Evolutionary conservation across 2,113 vertebrate genomes (phyloP).

Genomic region (Willisornis vidua): DNA sequence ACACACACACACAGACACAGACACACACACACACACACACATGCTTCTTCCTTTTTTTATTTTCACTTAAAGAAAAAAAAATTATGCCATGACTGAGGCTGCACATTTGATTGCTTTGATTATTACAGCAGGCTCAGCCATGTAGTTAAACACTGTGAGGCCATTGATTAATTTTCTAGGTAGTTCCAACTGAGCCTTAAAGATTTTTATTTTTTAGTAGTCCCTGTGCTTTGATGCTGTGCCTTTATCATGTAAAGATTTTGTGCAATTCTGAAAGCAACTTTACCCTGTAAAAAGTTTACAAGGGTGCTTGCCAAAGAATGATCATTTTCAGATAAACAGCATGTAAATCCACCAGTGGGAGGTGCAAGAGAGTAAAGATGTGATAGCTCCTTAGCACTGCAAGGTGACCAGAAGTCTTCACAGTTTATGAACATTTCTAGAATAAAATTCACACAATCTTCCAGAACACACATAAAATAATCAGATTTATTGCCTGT

Average conservation of each 20-base stretch:
- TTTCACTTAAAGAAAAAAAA: not conserved
- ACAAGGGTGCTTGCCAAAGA: not conserved
- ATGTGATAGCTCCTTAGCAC: not conserved
- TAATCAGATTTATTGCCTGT: not conserved
- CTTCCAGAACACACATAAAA: not conserved
- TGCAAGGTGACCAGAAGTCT: not conserved
- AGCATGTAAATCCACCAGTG: not conserved
- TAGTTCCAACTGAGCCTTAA: not conserved
- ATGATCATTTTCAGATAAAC: not conserved
- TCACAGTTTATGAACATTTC: not conserved
- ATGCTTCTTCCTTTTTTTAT: not conserved
- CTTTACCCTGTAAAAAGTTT: not conserved
- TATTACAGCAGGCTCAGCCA: not conserved
- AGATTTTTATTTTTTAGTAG: not conserved
- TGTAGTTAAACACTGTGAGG: not conserved
- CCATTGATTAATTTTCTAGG: conserved; percentile 10
- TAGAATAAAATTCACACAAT: not conserved
- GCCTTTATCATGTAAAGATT: not conserved
- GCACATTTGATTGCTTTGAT: not conserved
- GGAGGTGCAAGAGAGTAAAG: not conserved
- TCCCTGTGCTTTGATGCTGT: not conserved
- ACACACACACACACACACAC: not conserved
- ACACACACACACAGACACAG: not conserved
- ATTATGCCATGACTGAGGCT: not conserved
- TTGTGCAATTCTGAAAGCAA: not conserved